phyloP scores from a whole-genome alignment of 2,888 invertebrate species.

The Willowsia nigromaculata region DNA sequence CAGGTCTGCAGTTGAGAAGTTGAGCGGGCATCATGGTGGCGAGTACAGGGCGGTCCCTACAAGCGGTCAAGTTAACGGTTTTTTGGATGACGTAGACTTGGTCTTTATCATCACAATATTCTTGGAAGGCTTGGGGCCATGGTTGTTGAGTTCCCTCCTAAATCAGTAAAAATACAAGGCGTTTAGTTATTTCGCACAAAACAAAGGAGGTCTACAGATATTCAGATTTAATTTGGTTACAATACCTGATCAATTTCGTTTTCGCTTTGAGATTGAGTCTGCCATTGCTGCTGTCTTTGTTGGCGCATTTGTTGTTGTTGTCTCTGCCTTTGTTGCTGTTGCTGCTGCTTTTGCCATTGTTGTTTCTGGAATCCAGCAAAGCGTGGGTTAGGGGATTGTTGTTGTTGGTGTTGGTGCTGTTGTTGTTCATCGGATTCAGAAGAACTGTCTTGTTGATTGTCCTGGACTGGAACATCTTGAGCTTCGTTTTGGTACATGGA shows the following conservation, averaged over 20 bases:
- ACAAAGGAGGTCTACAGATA: neutral
- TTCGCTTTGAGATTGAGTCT: neutral
- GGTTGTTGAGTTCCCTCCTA: conserved; percentile 30
- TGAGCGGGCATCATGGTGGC: conserved; percentile 73
- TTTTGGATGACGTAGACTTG: conserved; percentile 80
- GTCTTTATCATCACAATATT: conserved; percentile 74
- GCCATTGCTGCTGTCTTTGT: neutral
- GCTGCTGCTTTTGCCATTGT: conserved; percentile 35
- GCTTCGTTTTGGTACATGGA: conserved; percentile 73
- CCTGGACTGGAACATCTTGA: conserved; percentile 70
- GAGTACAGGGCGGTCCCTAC: conserved; percentile 79
- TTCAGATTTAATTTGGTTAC: neutral
- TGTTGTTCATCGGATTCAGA: conserved; percentile 35
- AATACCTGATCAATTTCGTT: conserved; percentile 69
- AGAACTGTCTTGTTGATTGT: neutral
- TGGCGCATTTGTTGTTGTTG: neutral
- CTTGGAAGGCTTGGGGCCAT: conserved; percentile 74
- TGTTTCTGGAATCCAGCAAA: conserved; percentile 26
- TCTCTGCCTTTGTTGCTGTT: conserved; percentile 21
- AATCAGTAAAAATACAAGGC: neutral
- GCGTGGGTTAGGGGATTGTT: conserved; percentile 30
- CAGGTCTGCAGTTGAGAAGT: conserved; percentile 75
- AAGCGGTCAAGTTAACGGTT: conserved; percentile 81
- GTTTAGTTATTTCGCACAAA: neutral
- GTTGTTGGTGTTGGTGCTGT: conserved; percentile 47